Evolutionary conservation across 2,888 invertebrate species (phyloP), one percentile per base, ranked within the genome.

Genomic region (Coenonympha glycerion): DNA sequence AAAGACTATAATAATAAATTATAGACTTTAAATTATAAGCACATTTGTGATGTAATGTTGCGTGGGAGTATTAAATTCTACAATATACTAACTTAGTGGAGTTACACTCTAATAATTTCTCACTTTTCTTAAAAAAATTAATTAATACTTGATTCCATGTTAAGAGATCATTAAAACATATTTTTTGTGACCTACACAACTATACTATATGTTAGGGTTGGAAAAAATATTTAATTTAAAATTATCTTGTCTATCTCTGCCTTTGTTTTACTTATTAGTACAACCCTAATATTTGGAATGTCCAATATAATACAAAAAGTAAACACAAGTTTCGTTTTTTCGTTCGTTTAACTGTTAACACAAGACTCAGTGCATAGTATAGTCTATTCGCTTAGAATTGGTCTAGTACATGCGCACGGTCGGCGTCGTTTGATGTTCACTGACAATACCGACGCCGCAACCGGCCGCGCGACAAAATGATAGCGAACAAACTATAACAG

Each of bases 31-130:
- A n/a, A n/a, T n/a, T n/a, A n/a, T n/a, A n/a, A n/a, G n/a, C n/a
- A n/a, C n/a, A n/a, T n/a, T n/a, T n/a, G n/a, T n/a, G n/a, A n/a
- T n/a, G n/a, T n/a, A n/a, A n/a, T n/a, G n/a, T n/a, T n/a, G n/a
- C n/a, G n/a, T n/a, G n/a, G n/a, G n/a, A n/a, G n/a, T n/a, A n/a
- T n/a, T 31, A 34, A 16, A 9, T 4, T 34, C 18, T 34, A 34
- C 34, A 3, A 34, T 18, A 19, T 30, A 41, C 11, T 21, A 40
- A 47, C 31, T 19, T 30, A 19, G n/a, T 13, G 37, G 40, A 55
- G 55, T 49, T 47, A 37, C 28, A 55, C 39, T 55, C 49, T 55
- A 49, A 37, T n/a, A 22, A 22, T 33, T 31, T 44, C 44, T 50
- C 39, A 50, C 47, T 50, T 44, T 47, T 49, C 19, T 21, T 39